Evolutionary conservation across 2,797 vertebrate genomes (phyloP).

Genomic region (Eremophila alpestris): DNA sequence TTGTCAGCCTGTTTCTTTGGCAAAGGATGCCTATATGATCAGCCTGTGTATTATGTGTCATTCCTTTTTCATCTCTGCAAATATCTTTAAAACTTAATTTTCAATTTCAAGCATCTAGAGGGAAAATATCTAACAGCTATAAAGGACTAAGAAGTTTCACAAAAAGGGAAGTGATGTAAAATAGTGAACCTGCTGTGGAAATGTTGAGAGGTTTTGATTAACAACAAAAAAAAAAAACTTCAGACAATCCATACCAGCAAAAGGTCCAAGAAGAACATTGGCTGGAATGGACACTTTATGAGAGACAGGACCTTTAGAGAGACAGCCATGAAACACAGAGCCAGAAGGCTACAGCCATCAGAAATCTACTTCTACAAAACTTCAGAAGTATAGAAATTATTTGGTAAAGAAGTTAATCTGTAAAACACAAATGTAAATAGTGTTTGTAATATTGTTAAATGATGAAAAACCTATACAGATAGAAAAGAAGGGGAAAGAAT

Average conservation of each 20-base stretch:
- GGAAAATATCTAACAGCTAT: background rate
- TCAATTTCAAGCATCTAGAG: background rate
- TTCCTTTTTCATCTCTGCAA: background rate
- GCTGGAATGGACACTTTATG: background rate
- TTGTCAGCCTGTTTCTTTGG: background rate
- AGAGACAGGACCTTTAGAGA: background rate
- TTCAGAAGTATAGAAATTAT: background rate
- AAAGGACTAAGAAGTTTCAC: background rate
- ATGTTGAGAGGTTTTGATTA: background rate
- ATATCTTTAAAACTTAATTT: background rate
- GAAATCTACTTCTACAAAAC: background rate
- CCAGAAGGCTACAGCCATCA: background rate
- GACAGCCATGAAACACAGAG: background rate
- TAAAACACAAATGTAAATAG: background rate
- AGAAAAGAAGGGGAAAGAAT: background rate
- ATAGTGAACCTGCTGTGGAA: background rate
- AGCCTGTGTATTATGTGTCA: background rate
- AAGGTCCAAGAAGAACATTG: background rate
- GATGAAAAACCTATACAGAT: background rate
- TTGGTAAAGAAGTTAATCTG: background rate
- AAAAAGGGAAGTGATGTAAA: background rate
- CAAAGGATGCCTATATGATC: background rate
- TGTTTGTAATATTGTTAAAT: background rate
- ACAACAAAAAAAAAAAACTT: background rate
- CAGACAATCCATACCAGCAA: background rate